These are phyloP conservation scores for Pollicipes pollicipes DNA, from an alignment of 1,140 invertebrate species.

Conservation along the genomic window DNA sequence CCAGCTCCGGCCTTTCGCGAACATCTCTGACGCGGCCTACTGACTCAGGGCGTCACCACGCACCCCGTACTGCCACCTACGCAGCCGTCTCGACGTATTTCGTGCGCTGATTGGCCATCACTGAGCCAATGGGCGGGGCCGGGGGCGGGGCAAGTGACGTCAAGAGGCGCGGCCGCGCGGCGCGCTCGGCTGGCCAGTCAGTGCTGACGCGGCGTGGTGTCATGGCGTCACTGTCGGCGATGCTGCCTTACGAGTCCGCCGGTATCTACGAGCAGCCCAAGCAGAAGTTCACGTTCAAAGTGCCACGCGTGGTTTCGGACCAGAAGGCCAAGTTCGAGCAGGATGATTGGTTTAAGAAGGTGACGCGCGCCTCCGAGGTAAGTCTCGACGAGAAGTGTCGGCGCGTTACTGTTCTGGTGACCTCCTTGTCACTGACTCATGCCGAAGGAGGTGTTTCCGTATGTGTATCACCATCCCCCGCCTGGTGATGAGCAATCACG, in stretches of 20 bases:
- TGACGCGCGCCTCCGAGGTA: constrained; percentile 88
- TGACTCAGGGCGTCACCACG: background rate
- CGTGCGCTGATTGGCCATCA: background rate
- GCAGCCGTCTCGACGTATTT: background rate
- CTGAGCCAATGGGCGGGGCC: background rate
- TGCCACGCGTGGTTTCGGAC: constrained; percentile 87
- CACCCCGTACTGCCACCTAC: background rate
- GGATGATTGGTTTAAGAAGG: constrained; percentile 78
- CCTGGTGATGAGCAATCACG: no score
- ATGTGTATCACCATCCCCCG: no score
- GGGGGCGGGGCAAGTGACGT: background rate
- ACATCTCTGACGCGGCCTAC: no score
- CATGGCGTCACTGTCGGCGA: background rate
- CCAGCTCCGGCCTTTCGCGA: no score
- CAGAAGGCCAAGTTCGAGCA: constrained; percentile 91
- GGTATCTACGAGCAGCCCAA: background rate
- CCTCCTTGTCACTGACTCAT: no score
- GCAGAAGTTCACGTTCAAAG: constrained; percentile 56
- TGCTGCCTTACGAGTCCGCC: background rate
- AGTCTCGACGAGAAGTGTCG: constrained; percentile 17
- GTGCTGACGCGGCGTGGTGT: background rate
- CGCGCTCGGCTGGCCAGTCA: background rate
- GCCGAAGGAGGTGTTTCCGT: no score
- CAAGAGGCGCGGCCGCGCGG: background rate
- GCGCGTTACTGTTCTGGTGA: no score